phyloP scores from a whole-genome alignment of 2,888 invertebrate species.

The Drosophila neonasuta region DNA sequence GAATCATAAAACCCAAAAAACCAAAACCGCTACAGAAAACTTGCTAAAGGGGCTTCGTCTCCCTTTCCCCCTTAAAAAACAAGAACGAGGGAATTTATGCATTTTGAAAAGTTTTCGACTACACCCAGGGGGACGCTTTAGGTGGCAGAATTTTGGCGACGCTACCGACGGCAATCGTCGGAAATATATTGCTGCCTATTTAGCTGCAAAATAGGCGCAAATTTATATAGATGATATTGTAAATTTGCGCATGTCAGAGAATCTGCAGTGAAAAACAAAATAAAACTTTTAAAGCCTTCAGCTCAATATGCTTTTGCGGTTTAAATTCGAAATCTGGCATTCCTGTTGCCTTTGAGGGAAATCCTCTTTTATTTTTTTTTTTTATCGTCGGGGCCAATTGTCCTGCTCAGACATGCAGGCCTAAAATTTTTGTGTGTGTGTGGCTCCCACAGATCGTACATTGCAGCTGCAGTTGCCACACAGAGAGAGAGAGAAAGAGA shows the following conservation, averaged over 20 bases:
- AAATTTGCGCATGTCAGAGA: slow-evolving; percentile 9
- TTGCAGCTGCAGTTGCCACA: slow-evolving; percentile 19
- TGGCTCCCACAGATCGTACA: slow-evolving; percentile 9
- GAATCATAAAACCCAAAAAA: slow-evolving; percentile 19
- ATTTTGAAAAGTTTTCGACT: slow-evolving; percentile 70
- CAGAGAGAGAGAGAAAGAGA: background rate
- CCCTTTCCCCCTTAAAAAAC: background rate
- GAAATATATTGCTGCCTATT: slow-evolving; percentile 59
- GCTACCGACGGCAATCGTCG: slow-evolving; percentile 9
- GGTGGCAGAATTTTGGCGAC: slow-evolving; percentile 38
- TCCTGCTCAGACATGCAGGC: slow-evolving; percentile 18
- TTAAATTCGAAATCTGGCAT: slow-evolving; percentile 6
- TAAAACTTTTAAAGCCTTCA: background rate
- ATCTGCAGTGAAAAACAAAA: background rate
- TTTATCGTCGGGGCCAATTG: slow-evolving; percentile 35
- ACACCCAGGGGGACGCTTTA: slow-evolving; percentile 69
- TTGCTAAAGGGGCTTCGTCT: slow-evolving; percentile 15
- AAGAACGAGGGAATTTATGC: slow-evolving; percentile 57
- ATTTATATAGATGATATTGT: slow-evolving; percentile 11
- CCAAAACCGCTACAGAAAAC: slow-evolving; percentile 40
- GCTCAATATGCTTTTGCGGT: background rate
- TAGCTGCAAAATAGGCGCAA: slow-evolving; percentile 19
- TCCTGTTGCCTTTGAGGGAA: background rate
- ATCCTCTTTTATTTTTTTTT: slow-evolving; percentile 3
- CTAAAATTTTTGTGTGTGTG: slow-evolving; percentile 11